A percentile compares a stretch with the other conserved stretches of the same genome.
phyloP scores from a whole-genome alignment of 2,797 vertebrate genomes.

The Urophycis tenuis region DNA sequence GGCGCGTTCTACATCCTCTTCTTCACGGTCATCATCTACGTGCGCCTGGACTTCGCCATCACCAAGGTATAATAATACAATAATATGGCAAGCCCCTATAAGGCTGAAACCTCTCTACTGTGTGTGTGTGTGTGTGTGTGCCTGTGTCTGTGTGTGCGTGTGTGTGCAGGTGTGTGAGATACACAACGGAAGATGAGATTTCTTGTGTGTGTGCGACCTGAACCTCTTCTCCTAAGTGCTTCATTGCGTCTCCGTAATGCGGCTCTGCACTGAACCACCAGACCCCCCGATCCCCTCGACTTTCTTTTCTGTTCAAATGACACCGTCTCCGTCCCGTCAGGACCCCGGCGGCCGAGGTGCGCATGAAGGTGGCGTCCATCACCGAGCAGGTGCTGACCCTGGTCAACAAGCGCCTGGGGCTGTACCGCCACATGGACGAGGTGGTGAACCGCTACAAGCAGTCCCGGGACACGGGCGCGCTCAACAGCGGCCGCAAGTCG shows the following conservation, averaged over 20 bases:
- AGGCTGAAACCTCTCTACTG: background rate
- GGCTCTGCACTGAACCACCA: no score
- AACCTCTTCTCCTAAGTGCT: background rate
- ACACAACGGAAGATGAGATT: no score
- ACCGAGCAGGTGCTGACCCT: slow-evolving; percentile 95
- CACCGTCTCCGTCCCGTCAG: slow-evolving; percentile 52
- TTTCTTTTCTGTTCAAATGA: background rate
- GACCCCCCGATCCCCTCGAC: no score
- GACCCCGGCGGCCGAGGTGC: slow-evolving; percentile 95
- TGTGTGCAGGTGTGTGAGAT: no score
- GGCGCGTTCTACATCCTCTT: slow-evolving; percentile 96
- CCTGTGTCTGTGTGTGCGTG: background rate
- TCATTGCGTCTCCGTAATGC: no score
- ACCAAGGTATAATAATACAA: slow-evolving; percentile 96
- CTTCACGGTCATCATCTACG: slow-evolving; percentile 97
- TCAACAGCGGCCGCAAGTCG: slow-evolving; percentile 88
- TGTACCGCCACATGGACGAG: slow-evolving; percentile 95
- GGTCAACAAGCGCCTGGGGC: slow-evolving; percentile 92
- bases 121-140: slow-evolving; percentile 3
- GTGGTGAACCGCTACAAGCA: slow-evolving; percentile 96
- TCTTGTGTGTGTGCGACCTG: no score
- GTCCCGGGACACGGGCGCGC: slow-evolving; percentile 83
- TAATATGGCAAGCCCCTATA: no score
- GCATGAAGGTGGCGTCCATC: slow-evolving; percentile 98
- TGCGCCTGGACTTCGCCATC: slow-evolving; percentile 96